Conservation (phyloP, 2,888 invertebrate genomes). For the Agonopterix arenella region DNA sequence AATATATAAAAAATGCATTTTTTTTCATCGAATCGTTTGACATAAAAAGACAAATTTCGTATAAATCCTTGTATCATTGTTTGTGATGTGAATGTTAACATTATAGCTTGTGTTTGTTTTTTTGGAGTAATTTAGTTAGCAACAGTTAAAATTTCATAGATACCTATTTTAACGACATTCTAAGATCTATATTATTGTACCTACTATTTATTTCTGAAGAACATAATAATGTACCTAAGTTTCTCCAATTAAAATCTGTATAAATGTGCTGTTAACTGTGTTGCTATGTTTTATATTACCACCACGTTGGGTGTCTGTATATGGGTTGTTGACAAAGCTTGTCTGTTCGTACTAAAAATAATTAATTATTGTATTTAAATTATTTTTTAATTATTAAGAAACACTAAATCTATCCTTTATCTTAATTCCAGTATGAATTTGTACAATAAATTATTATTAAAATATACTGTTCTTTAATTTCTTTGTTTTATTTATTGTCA, state of each 20-base stretch:
- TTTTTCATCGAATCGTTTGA: too few species aligned
- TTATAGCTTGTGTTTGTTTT: too few species aligned
- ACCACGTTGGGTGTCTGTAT: constrained; percentile 53
- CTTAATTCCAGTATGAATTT: constrained; percentile 69
- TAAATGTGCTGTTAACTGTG: constrained; percentile 22
- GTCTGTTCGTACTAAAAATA: constrained; percentile 43
- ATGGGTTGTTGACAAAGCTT: constrained; percentile 59
- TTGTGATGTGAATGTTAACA: too few species aligned
- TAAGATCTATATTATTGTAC: too few species aligned
- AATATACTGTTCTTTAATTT: constrained; percentile 48
- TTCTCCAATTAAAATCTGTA: constrained; percentile 14
- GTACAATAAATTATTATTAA: constrained; percentile 57
- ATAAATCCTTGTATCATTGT: too few species aligned
- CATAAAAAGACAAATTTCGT: too few species aligned
- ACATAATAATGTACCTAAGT: neutral
- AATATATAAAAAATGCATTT: too few species aligned
- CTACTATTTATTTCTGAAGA: too few species aligned
- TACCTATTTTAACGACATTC: too few species aligned
- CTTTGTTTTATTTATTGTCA: constrained; percentile 18
- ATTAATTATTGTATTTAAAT: constrained; percentile 42
- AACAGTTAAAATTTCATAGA: too few species aligned
- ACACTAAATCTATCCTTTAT: constrained; percentile 56
- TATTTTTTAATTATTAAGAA: constrained; percentile 48
- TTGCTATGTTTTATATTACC: constrained; percentile 37
- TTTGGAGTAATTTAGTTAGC: too few species aligned